Evolutionary conservation across 2,888 invertebrate species (phyloP).

Genomic region (Aphodius granarius): DNA sequence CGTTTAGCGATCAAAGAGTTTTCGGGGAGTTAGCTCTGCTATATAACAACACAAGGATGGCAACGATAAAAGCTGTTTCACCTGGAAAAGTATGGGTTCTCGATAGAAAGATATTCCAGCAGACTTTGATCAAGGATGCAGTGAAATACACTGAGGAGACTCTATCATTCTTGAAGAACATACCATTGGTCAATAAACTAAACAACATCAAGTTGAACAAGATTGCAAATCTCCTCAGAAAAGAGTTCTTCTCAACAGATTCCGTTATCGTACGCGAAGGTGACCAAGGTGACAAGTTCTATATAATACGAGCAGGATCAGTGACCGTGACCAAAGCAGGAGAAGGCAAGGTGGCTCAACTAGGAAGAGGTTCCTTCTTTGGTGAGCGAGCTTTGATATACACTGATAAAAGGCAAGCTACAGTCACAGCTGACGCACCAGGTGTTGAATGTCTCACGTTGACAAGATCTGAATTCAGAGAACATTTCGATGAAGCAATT

Average conservation of each 20-base stretch:
- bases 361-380: constrained; percentile 79
- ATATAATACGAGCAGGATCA: constrained; percentile 83
- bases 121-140: constrained; percentile 86
- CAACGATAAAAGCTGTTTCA: constrained; percentile 81
- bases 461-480: constrained; percentile 77
- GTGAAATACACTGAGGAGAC: constrained; percentile 84
- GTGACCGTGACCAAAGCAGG: constrained; percentile 73
- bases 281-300: constrained; percentile 87
- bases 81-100: constrained; percentile 86
- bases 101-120: constrained; percentile 82
- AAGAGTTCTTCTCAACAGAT: constrained; percentile 82
- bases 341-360: constrained; percentile 65
- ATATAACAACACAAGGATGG: constrained; percentile 90
- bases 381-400: constrained; percentile 86
- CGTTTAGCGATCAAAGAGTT: constrained; percentile 79
- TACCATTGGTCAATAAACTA: constrained; percentile 77
- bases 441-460: constrained; percentile 81
- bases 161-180: constrained; percentile 79
- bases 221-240: constrained; percentile 85
- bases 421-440: constrained; percentile 83
- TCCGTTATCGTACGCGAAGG: constrained; percentile 83
- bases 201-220: constrained; percentile 71
- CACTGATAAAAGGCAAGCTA: constrained; percentile 89
- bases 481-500: constrained; percentile 77
- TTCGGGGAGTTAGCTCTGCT: constrained; percentile 93